phyloP scores from a whole-genome alignment of 1,140 invertebrate species.

The Drosophila novamexicana region DNA sequence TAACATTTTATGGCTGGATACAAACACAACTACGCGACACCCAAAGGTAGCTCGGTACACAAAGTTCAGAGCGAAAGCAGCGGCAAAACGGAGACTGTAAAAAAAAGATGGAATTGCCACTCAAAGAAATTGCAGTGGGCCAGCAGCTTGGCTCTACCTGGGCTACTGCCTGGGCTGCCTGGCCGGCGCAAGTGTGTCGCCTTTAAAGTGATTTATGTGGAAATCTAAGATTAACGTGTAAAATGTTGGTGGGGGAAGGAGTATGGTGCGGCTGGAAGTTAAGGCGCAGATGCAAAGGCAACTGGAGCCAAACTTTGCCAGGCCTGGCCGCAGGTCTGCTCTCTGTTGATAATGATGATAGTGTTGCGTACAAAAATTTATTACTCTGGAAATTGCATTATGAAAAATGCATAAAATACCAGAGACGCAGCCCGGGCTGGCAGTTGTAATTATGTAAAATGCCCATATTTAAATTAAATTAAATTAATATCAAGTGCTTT shows the following conservation, averaged over 20 bases:
- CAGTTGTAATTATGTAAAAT: slow-evolving; percentile 32
- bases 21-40: slow-evolving; percentile 23
- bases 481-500: slow-evolving; percentile 35
- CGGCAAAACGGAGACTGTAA: slow-evolving; percentile 37
- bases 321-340: not conserved
- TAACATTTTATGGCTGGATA: slow-evolving; percentile 50
- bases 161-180: slow-evolving; percentile 6
- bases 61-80: slow-evolving; percentile 27
- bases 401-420: slow-evolving; percentile 75
- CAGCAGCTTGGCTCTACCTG: slow-evolving; percentile 23
- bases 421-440: slow-evolving; percentile 6
- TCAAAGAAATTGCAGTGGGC: slow-evolving; percentile 76
- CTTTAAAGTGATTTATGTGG: slow-evolving; percentile 78
- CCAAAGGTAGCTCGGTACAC: slow-evolving; percentile 21
- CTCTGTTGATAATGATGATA: slow-evolving; percentile 77
- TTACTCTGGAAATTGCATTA: slow-evolving; percentile 79
- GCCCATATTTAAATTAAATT: slow-evolving; percentile 34
- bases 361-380: slow-evolving; percentile 63
- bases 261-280: not conserved
- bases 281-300: slow-evolving; percentile 55
- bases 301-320: slow-evolving; percentile 47
- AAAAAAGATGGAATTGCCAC: slow-evolving; percentile 73
- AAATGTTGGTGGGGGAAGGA: slow-evolving; percentile 21
- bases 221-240: slow-evolving; percentile 78
- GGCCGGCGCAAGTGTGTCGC: slow-evolving; percentile 59